These are phyloP conservation scores for Xiphydria camelus DNA, from an alignment of 2,888 invertebrate species.

Conservation along the genomic window DNA sequence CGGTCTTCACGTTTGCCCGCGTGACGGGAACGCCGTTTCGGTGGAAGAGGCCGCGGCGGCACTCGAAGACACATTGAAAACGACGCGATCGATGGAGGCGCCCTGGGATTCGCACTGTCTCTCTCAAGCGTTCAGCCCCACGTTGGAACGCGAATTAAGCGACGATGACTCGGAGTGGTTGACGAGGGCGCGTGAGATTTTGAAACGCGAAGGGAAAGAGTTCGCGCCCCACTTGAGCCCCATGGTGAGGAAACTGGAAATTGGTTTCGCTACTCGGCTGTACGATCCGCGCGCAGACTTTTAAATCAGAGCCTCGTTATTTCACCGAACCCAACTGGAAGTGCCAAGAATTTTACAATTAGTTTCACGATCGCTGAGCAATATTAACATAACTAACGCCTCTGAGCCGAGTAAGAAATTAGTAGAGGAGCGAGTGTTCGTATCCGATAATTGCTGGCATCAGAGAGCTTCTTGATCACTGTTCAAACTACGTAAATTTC, in stretches of 20 bases:
- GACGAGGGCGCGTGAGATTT: slow-evolving; percentile 4
- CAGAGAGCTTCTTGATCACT: no score
- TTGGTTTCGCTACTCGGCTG: no score
- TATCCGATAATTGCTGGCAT: no score
- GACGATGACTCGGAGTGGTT: slow-evolving; percentile 4
- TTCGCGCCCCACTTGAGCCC: slow-evolving; percentile 33
- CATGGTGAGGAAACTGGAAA: slow-evolving; percentile 30
- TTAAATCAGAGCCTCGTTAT: no score
- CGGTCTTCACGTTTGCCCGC: slow-evolving; percentile 35
- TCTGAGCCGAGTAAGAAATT: no score
- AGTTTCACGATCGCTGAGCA: no score
- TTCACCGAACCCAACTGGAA: no score
- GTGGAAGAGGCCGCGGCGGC: slow-evolving; percentile 6
- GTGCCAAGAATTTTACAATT: no score
- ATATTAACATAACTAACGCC: no score
- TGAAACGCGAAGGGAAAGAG: slow-evolving; percentile 10
- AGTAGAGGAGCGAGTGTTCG: no score
- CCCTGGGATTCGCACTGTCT: slow-evolving; percentile 37
- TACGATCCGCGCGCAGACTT: no score
- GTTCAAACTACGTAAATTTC: neutral
- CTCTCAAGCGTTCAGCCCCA: slow-evolving; percentile 21
- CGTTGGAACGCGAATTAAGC: slow-evolving; percentile 17
- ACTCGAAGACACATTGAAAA: slow-evolving; percentile 5
- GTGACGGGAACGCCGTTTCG: slow-evolving; percentile 6
- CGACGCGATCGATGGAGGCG: neutral